Percentiles rank a stretch among this genome's conserved stretches.
phyloP scores from a whole-genome alignment of 92 coral and sea anemone species.

The Zoanthus gigantus region DNA sequence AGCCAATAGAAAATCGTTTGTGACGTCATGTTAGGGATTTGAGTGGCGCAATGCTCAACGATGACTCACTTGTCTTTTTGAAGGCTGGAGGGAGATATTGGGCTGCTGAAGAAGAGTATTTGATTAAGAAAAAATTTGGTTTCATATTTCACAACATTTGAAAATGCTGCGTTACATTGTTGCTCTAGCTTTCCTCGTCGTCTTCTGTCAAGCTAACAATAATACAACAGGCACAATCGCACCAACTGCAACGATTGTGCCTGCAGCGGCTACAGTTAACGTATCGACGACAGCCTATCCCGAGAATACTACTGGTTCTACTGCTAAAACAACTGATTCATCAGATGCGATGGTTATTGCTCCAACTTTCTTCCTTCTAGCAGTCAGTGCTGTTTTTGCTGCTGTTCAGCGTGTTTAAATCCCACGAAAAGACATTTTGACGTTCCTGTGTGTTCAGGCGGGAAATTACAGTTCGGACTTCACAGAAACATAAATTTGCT shows the following conservation, averaged over 20 bases:
- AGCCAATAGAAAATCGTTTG: neutral
- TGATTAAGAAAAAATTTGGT: neutral
- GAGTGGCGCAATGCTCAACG: constrained; percentile 69
- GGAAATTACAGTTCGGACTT: neutral
- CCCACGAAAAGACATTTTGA: neutral
- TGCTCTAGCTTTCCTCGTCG: constrained; percentile 21
- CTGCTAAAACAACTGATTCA: neutral
- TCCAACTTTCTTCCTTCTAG: constrained; percentile 26
- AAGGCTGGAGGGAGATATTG: neutral
- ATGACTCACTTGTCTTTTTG: constrained; percentile 20
- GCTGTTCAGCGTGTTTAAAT: constrained; percentile 40
- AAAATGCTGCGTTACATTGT: constrained; percentile 19
- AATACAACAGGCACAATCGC: neutral
- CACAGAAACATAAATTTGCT: neutral
- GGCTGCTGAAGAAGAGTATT: neutral
- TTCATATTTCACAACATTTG: constrained; percentile 30
- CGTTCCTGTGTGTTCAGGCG: constrained; percentile 1
- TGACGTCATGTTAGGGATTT: constrained; percentile 63
- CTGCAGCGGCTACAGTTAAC: neutral
- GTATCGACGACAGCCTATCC: neutral
- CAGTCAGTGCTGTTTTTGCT: constrained; percentile 31
- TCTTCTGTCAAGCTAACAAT: constrained; percentile 5
- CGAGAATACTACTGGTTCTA: neutral
- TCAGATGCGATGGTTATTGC: neutral
- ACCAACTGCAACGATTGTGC: neutral